phyloP scores from a whole-genome alignment of 1,140 invertebrate species.

The Aethina tumida region DNA sequence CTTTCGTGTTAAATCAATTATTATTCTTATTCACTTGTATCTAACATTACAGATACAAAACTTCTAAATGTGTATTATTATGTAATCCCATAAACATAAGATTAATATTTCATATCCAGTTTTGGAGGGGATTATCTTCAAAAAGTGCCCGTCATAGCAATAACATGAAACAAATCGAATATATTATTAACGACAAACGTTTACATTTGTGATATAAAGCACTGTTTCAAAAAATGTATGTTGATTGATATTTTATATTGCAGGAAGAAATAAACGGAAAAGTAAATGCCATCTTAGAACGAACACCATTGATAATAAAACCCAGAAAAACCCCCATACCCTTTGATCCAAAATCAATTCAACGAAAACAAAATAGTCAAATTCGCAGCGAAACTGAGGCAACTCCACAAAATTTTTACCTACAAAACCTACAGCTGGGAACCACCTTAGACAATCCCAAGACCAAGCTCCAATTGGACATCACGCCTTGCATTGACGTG shows the following conservation, averaged over 20 bases:
- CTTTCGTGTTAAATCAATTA: too few relatives aligned
- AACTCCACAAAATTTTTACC: conserved; percentile 19
- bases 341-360: conserved; percentile 26
- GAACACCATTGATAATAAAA: conserved; percentile 61
- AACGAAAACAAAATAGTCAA: conserved; percentile 42
- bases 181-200: too few relatives aligned
- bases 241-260: conserved; percentile 27
- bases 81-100: too few relatives aligned
- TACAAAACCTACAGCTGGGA: conserved; percentile 22
- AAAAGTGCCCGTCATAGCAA: too few relatives aligned
- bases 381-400: conserved; percentile 39
- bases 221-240: background rate
- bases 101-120: too few relatives aligned
- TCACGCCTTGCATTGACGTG: conserved; percentile 21
- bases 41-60: too few relatives aligned
- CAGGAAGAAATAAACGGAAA: conserved; percentile 57
- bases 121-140: too few relatives aligned
- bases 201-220: background rate
- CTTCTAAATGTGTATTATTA: too few relatives aligned
- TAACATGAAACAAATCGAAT: too few relatives aligned
- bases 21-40: too few relatives aligned
- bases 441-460: conserved; percentile 16
- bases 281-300: conserved; percentile 52
- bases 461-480: conserved; percentile 25
- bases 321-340: conserved; percentile 55